Evolutionary conservation across 1,140 invertebrate species (phyloP), one percentile per base, ranked within the genome.

Genomic region (Melanaphis sacchari): DNA sequence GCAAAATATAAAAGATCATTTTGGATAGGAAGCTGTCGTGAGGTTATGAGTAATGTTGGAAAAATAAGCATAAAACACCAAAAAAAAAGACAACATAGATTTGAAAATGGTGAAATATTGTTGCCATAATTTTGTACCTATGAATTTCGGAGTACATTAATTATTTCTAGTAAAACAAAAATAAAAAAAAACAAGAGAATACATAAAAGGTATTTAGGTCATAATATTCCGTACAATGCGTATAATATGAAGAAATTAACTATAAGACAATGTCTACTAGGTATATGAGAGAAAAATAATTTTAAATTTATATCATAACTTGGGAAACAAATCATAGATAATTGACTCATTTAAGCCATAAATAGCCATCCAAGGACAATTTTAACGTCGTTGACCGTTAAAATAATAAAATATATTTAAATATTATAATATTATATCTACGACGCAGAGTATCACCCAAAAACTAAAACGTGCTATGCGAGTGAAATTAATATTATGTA

Each of bases 1-100:
- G 36, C 26, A 24, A 54, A 90, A 40, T 90, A 54, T 90, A 90
- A 90, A 90, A 90, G 49, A 90, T 90, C 89, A 90, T 90, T 90
- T 90, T 90, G 52, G 52, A 22, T 59, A 36, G 36, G 40, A 90
- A 90, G 54, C 46, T 36, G 38, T 40, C 89, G 49, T 18, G 40
- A 90, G 52, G 36, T 43, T 59, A 36, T 40, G 89, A 41, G 89
- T 90, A 36, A 90, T 40, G 38, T 90, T 18, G 22, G 38, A 59
- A 90, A 90, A 54, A 59, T 52, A 90, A 90, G 24, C 85, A 87
- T 31, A 87, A 87, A 43, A 46, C 7, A 21, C 43, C 40, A 26
- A 40, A 90, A 40, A n/a, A 89, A 90, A 90, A 90, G 15, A 59
- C 40, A 7, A 54, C 26, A 59, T 41, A 41, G 36, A 43, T 52